These are phyloP conservation scores for Odontocolon sp. DNA, from an alignment of 2,888 invertebrate species.

Conservation along the genomic window DNA sequence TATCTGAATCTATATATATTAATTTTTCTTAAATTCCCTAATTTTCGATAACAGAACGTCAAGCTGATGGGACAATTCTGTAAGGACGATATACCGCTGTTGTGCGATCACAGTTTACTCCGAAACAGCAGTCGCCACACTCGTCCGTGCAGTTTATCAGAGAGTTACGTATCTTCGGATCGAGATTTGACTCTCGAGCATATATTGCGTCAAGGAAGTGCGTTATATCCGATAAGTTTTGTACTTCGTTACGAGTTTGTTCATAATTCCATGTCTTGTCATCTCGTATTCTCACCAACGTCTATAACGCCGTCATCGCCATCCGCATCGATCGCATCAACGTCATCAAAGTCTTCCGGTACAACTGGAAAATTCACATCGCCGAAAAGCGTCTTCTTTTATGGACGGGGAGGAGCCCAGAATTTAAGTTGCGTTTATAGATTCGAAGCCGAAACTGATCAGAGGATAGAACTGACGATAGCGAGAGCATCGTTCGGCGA, in stretches of 20 bases:
- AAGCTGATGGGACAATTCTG: slow-evolving; percentile 88
- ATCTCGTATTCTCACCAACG: slow-evolving; percentile 77
- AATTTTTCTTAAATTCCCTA: slow-evolving; percentile 19
- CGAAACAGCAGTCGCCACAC: slow-evolving; percentile 88
- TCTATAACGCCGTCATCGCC: slow-evolving; percentile 64
- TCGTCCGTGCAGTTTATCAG: slow-evolving; percentile 86
- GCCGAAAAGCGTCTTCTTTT: slow-evolving; percentile 91
- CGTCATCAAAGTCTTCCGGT: slow-evolving; percentile 54
- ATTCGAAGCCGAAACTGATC: slow-evolving; percentile 87
- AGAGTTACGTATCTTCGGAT: slow-evolving; percentile 90
- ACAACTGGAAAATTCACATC: slow-evolving; percentile 86
- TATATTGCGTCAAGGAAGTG: slow-evolving; percentile 89
- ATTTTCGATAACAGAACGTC: slow-evolving; percentile 67
- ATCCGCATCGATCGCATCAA: slow-evolving; percentile 63
- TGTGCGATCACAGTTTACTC: slow-evolving; percentile 89
- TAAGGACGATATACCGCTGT: slow-evolving; percentile 88
- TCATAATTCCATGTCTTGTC: slow-evolving; percentile 82
- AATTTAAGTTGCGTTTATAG: slow-evolving; percentile 89
- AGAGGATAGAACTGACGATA: slow-evolving; percentile 87
- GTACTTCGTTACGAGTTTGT: slow-evolving; percentile 92
- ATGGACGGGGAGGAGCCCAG: slow-evolving; percentile 90
- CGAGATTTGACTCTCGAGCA: slow-evolving; percentile 90
- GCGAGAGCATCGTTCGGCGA: slow-evolving; percentile 87
- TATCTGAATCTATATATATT: not conserved
- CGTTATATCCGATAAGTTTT: slow-evolving; percentile 89